Base-by-base conservation (phyloP, 2,113 vertebrate species). In the Tyrannus savana region DNA sequence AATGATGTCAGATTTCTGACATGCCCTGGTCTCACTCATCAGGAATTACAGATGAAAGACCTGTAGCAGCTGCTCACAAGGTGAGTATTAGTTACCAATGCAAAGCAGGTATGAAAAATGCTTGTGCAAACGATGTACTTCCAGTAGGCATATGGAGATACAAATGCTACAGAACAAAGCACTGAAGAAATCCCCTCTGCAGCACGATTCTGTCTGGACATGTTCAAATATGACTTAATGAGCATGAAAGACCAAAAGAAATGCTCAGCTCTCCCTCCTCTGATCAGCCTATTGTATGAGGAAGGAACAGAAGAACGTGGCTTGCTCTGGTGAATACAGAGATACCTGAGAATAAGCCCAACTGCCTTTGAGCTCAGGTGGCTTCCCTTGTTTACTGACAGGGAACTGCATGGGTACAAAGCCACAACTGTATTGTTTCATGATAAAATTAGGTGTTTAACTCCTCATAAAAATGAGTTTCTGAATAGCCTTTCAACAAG, bases 161-260 rank as follows among this genome's bases (percentile, higher is more conserved):
- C 0, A 8, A 16, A 9, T 16, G 53, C 68, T 81, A 27, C 22
- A 74, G 68, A 77, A 58, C 15, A 75, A 63, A 80, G 33, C 39
- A 44, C 25, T 8, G n/a, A 50, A 30, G 39, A 60, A 46, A 59
- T 25, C 12, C 56, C 47, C 35, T 84, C 78, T 59, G 28, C 31
- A 89, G 67, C 2, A 5, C 19, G 46, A 28, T 62, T 84, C 8
- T 11, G 67, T 25, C 47, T 63, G 47, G 13, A 19, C 60, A 14
- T 0, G 0, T 27, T 84, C 60, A 87, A 64, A 30, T 37, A 33
- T 3, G 22, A 24, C 56, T 50, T 3, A 14, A 17, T 23, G n/a
- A 60, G 9, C 3, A 1, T 28, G 60, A 66, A 59, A 84, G 33
- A 31, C 23, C 30, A 25, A 58, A 62, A 88, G 63, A 81, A 72